Conservation (phyloP, 2,888 invertebrate genomes). For the Xiphydria camelus region DNA sequence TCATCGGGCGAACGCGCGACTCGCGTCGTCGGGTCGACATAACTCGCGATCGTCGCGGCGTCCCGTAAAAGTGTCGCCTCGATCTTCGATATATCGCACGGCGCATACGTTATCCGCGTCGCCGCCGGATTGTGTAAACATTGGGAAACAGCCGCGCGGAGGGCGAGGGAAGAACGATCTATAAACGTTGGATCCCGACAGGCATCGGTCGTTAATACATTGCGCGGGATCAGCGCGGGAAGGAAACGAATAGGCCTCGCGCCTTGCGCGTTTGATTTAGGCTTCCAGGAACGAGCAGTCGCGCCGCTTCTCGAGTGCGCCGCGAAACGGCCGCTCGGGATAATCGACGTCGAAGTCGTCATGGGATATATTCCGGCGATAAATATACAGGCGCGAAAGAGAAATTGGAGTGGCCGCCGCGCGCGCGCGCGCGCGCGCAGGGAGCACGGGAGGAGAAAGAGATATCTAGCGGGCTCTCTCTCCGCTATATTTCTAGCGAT, state of each 20-base stretch:
- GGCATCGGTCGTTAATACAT: constrained; percentile 32
- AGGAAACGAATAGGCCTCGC: neutral
- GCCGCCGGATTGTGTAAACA: neutral
- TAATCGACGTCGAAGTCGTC: no score
- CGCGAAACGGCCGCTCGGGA: neutral
- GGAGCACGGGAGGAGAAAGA: no score
- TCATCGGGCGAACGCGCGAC: neutral
- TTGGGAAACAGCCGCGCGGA: neutral
- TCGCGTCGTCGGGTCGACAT: neutral
- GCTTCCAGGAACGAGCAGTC: no score
- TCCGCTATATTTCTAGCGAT: no score
- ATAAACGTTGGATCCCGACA: constrained; percentile 31
- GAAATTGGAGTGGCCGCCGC: no score
- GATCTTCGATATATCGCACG: neutral
- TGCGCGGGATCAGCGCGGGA: constrained; percentile 9
- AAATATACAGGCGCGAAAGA: no score
- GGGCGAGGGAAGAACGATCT: constrained; percentile 22
- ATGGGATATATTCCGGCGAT: no score
- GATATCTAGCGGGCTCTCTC: no score
- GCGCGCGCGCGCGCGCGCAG: no score
- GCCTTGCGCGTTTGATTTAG: neutral
- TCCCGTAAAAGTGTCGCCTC: neutral
- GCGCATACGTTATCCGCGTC: neutral
- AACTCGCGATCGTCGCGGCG: neutral
- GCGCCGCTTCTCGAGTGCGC: neutral